phyloP scores from a whole-genome alignment of 2,888 invertebrate genomes.

The Drosophila affinis region DNA sequence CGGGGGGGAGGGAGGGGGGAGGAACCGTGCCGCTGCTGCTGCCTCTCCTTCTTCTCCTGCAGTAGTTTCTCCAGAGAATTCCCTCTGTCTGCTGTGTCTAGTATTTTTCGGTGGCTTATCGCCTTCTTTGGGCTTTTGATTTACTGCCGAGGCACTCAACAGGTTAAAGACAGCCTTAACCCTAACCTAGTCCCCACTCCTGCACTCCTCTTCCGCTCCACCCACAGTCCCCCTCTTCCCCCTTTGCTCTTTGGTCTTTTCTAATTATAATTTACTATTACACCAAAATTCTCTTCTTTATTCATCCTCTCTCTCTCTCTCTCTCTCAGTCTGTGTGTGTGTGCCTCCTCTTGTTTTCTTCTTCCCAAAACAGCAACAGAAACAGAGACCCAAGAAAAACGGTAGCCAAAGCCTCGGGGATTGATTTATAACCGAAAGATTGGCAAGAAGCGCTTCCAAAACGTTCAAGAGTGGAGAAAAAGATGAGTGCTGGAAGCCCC shows the following conservation, averaged over 20 bases:
- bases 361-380: slow-evolving; percentile 5
- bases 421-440: slow-evolving; percentile 72
- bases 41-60: slow-evolving; percentile 15
- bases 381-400: slow-evolving; percentile 46
- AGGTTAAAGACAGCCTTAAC: slow-evolving; percentile 52
- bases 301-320: too few species aligned
- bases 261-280: slow-evolving; percentile 61
- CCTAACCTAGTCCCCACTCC: slow-evolving; percentile 17
- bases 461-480: slow-evolving; percentile 25
- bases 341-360: neutral
- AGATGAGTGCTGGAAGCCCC: slow-evolving; percentile 22
- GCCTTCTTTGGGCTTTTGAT: slow-evolving; percentile 72
- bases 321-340: neutral
- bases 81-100: slow-evolving; percentile 47
- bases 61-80: slow-evolving; percentile 55
- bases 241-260: slow-evolving; percentile 41
- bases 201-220: neutral
- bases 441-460: slow-evolving; percentile 55
- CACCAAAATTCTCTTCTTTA: slow-evolving; percentile 27
- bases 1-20: neutral
- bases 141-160: slow-evolving; percentile 71
- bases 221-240: neutral
- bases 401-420: slow-evolving; percentile 67
- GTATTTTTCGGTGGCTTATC: slow-evolving; percentile 63
- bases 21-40: neutral